Percentiles rank a stretch among this genome's conserved stretches.
Conservation (phyloP, 53 echinoderm and acorn worm species). For the Zoroaster sp. region DNA sequence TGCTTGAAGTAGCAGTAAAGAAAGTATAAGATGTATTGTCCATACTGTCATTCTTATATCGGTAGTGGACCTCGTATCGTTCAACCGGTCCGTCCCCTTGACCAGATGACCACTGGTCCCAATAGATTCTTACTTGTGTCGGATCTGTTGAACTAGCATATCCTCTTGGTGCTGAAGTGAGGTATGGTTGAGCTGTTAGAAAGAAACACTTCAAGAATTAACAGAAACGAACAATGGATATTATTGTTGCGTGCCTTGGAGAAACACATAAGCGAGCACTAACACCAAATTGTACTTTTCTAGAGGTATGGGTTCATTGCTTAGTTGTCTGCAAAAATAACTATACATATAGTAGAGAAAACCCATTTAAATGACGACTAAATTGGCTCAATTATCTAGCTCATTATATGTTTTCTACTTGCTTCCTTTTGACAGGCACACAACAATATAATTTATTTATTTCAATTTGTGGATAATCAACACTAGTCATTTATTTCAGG, state of each 20-base stretch:
- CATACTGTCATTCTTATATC: not conserved
- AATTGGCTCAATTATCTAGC: too few species aligned
- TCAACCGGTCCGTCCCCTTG: conserved; percentile 27
- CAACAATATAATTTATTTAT: too few species aligned
- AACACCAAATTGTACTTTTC: too few species aligned
- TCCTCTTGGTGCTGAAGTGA: not conserved
- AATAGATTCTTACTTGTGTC: conserved; percentile 1
- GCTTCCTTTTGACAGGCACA: too few species aligned
- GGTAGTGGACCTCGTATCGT: conserved; percentile 36
- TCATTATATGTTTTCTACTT: too few species aligned
- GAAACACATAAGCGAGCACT: not conserved
- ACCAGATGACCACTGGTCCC: conserved; percentile 22
- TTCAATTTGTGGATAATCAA: too few species aligned
- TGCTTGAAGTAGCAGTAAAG: not conserved
- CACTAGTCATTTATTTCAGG: too few species aligned
- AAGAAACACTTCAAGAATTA: not conserved
- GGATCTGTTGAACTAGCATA: not conserved
- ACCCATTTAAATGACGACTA: not conserved
- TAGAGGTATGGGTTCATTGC: too few species aligned
- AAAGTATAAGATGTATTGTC: not conserved
- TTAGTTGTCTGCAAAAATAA: not conserved
- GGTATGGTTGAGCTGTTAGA: conserved; percentile 14
- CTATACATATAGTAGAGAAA: not conserved
- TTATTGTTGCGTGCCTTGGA: not conserved
- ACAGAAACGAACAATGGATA: not conserved